These are phyloP conservation scores for Cistogaster globosa DNA, from an alignment of 2,888 invertebrate species.

Conservation along the genomic window DNA sequence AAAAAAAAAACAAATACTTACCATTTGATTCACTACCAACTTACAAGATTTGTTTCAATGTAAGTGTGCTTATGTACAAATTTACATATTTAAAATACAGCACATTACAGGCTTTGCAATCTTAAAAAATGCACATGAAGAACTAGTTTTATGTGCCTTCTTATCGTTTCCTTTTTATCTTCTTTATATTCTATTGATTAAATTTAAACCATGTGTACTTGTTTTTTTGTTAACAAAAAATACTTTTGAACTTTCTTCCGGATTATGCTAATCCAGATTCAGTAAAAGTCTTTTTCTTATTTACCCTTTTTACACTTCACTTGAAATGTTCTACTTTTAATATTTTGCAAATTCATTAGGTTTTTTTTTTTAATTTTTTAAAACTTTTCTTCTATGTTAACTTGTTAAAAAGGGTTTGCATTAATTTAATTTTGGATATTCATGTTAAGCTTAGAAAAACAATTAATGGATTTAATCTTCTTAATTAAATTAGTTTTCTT, in stretches of 20 bases:
- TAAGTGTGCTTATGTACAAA: too few species aligned
- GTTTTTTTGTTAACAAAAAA: slow-evolving; percentile 31
- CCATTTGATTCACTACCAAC: too few species aligned
- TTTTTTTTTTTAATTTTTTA: slow-evolving; percentile 21
- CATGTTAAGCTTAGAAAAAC: too few species aligned
- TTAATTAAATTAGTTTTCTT: too few species aligned
- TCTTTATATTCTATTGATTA: background rate
- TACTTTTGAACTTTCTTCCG: slow-evolving; percentile 53
- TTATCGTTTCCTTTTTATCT: background rate
- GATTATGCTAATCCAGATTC: slow-evolving; percentile 72
- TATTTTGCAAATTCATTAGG: background rate
- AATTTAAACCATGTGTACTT: background rate
- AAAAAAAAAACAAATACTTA: too few species aligned
- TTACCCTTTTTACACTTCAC: background rate
- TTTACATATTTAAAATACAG: too few species aligned
- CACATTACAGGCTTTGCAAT: background rate
- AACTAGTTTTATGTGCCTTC: background rate
- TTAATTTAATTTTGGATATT: too few species aligned
- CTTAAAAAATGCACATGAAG: background rate
- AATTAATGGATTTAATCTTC: too few species aligned
- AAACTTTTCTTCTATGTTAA: too few species aligned
- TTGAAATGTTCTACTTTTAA: background rate
- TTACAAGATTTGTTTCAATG: too few species aligned
- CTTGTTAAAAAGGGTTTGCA: too few species aligned
- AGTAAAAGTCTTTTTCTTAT: slow-evolving; percentile 33